phyloP scores from a whole-genome alignment of 2,797 vertebrate genomes.

The Hozukius guyotensis region DNA sequence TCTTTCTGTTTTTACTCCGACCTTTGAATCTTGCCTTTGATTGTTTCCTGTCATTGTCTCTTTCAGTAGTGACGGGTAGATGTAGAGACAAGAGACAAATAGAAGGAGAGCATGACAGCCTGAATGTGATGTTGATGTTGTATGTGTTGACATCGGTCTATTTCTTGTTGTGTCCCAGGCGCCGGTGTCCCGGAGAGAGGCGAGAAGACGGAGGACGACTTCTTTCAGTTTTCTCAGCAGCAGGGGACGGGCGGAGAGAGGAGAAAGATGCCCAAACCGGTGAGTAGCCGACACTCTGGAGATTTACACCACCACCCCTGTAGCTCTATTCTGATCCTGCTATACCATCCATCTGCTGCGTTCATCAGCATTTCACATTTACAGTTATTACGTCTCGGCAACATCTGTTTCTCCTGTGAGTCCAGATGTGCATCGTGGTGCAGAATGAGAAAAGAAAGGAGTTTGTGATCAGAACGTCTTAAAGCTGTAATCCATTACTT shows the following conservation, averaged over 20 bases:
- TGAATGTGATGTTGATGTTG: background rate
- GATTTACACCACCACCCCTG: background rate
- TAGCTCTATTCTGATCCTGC: background rate
- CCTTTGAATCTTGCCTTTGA: background rate
- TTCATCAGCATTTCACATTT: background rate
- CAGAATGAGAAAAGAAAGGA: background rate
- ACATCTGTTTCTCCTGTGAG: background rate
- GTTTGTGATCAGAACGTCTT: background rate
- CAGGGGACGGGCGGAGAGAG: constrained; percentile 47
- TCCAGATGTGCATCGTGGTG: background rate
- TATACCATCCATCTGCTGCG: background rate
- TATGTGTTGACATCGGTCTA: background rate
- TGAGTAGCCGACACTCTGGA: constrained; percentile 33
- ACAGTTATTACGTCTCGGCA: background rate
- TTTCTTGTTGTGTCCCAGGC: constrained; percentile 43
- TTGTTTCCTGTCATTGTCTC: background rate
- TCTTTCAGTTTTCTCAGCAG: constrained; percentile 62
- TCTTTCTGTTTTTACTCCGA: background rate
- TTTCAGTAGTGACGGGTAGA: background rate
- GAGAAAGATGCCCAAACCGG: constrained; percentile 78
- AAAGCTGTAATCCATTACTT: background rate
- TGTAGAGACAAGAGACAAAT: background rate
- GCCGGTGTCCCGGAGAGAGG: constrained; percentile 47
- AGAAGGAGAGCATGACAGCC: too few species aligned
- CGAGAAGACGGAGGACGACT: constrained; percentile 69